Evolutionary conservation across 2,113 vertebrate species (phyloP), one percentile per base, ranked within the genome.

Genomic region (Vireo altiloquus): DNA sequence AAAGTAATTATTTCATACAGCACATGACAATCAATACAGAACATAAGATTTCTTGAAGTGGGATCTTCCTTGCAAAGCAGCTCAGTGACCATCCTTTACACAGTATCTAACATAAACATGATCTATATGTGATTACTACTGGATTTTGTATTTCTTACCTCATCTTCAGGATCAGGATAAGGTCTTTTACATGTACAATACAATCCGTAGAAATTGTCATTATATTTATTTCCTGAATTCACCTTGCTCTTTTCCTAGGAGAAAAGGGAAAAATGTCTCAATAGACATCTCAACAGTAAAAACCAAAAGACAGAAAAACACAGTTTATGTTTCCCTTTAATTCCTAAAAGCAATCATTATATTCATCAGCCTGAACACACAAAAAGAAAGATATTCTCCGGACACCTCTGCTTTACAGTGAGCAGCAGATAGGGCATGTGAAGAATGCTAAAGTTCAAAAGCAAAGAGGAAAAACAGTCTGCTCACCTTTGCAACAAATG

Each of bases 121-220:
- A 69, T 24, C 59, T n/a, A 17, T 27, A 13, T 22, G 24, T 10
- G 4, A 25, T n/a, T 61, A 37, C 14, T 69, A 21, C 15, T 28
- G 4, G 1, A 9, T 65, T 60, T 74, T 61, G 3, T 30, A 49
- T 82, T 87, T 93, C 97, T 94, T 96, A 99, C 99, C 99, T 99
- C 98, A 92, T 99, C 98, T 39, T 99, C 99, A 60, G 98, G 97
- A 96, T 99, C 99, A 52, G 99, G 99, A 82, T 99, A 99, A 8
- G 99, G 99, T 85, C 99, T 98, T 97, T 99, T 98, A 96, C 99
- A 99, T n/a, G 96, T 97, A 89, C 99, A 99, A 91, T 99, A 99
- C 59, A 98, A 97, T 69, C 99, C 99, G 1, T 96, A 98, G 95
- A 99, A 99, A 98, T 99, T 99, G 95, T 99, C 98, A 86, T 99